These are phyloP conservation scores for Agriopis leucophaearia DNA, from an alignment of 2,888 invertebrate species.

Conservation along the genomic window DNA sequence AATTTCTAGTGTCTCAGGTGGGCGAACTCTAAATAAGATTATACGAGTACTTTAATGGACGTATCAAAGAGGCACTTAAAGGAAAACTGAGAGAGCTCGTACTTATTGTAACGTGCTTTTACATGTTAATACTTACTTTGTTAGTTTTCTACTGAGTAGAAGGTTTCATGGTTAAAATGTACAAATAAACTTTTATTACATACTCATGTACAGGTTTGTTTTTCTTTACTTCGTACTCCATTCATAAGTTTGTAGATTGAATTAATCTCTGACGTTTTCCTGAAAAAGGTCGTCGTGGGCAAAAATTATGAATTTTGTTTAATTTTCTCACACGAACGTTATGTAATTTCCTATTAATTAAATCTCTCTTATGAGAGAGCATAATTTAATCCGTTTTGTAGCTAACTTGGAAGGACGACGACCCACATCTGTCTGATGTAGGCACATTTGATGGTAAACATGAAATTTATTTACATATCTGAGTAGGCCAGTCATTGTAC, in stretches of 20 bases:
- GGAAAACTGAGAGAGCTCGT: constrained; percentile 31
- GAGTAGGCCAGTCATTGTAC: constrained; percentile 17
- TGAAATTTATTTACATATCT: constrained; percentile 54
- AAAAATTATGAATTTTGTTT: constrained; percentile 45
- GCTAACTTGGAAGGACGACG: constrained; percentile 64
- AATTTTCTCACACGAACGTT: constrained; percentile 52
- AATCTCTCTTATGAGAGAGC: constrained; percentile 60
- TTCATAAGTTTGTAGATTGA: constrained; percentile 6
- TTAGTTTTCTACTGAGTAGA: constrained; percentile 29
- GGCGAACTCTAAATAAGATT: constrained; percentile 38
- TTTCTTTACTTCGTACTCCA: neutral
- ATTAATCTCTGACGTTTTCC: constrained; percentile 16
- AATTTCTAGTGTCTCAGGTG: constrained; percentile 38
- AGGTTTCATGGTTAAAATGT: neutral
- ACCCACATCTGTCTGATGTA: constrained; percentile 68
- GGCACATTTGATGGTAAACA: constrained; percentile 55
- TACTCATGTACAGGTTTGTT: neutral
- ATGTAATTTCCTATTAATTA: constrained; percentile 67
- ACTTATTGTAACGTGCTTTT: constrained; percentile 38
- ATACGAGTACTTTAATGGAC: constrained; percentile 38
- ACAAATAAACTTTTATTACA: neutral
- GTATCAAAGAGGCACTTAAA: constrained; percentile 38
- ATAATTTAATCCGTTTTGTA: constrained; percentile 72
- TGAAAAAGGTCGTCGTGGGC: constrained; percentile 34
- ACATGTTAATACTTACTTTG: constrained; percentile 38